A percentile compares a stretch with the other conserved stretches of the same genome.
These are phyloP conservation scores for Fregetta grallaria DNA, from an alignment of 2,113 vertebrate species.

Conservation along the genomic window DNA sequence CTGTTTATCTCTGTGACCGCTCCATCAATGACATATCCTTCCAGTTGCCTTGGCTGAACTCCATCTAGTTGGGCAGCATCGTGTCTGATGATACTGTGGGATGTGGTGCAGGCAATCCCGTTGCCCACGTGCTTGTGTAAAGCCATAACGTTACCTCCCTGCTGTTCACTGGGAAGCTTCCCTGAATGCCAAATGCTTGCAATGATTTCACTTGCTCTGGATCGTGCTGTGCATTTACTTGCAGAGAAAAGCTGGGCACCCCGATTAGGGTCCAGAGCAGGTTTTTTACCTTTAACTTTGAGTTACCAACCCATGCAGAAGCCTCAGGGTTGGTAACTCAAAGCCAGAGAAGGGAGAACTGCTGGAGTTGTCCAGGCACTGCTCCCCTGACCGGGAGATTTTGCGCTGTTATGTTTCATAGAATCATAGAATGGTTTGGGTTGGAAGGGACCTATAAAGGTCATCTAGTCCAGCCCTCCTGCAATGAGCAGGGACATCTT, in stretches of 20 bases:
- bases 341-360: not conserved
- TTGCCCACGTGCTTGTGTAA: not conserved
- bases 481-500: not conserved
- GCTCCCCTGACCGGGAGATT: not conserved
- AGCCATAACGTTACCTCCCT: fast-evolving
- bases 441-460: not conserved
- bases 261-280: not conserved
- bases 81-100: not conserved
- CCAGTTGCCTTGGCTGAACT: not conserved
- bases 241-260: fast-evolving
- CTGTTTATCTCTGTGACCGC: not conserved
- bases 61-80: not conserved
- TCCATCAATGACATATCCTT: not conserved
- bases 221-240: not conserved
- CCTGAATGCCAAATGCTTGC: not conserved
- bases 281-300: not conserved
- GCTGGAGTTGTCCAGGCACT: not conserved
- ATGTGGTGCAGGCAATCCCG: not conserved
- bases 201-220: not conserved
- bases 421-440: not conserved
- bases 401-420: not conserved
- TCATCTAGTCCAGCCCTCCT: not conserved
- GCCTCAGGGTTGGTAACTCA: not conserved
- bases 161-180: not conserved
- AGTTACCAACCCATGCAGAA: not conserved